Percentiles rank a stretch among this genome's conserved stretches.
Conservation (phyloP, 2,113 vertebrate genomes). For the Bos javanicus region DNA sequence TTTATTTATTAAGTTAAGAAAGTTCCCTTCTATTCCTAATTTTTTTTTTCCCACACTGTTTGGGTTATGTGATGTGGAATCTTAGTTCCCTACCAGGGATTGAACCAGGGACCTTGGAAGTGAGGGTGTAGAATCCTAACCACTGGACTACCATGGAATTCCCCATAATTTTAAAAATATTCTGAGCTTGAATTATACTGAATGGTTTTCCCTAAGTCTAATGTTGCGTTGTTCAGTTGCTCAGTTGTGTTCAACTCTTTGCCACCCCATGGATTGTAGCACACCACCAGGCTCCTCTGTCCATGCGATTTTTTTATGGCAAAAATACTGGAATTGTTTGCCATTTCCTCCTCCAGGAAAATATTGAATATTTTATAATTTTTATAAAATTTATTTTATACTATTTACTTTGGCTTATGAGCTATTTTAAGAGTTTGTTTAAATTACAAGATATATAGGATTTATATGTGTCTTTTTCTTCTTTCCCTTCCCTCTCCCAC, state of each 20-base stretch:
- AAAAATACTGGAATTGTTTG: not conserved
- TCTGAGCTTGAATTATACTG: not conserved
- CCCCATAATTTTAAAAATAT: not conserved
- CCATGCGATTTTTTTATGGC: not conserved
- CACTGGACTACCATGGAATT: not conserved
- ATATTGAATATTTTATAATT: not conserved
- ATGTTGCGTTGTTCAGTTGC: not conserved
- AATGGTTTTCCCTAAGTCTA: not conserved
- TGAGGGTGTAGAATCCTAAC: not conserved
- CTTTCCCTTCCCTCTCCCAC: not conserved
- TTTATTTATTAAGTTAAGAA: not conserved
- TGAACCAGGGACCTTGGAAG: not conserved
- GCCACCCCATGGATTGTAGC: not conserved
- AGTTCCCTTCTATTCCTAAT: not conserved
- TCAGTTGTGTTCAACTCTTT: not conserved
- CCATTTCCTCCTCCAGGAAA: not conserved
- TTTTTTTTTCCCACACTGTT: not conserved
- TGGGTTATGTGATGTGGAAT: not conserved
- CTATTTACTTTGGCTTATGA: not conserved
- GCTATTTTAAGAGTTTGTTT: not conserved
- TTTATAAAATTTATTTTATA: not conserved
- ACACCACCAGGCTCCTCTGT: not conserved
- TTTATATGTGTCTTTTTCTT: not conserved
- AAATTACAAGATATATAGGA: not conserved
- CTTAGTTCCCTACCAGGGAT: not conserved